Base-by-base conservation (phyloP, 2,113 vertebrate species). In the Myotis lucifugus region DNA sequence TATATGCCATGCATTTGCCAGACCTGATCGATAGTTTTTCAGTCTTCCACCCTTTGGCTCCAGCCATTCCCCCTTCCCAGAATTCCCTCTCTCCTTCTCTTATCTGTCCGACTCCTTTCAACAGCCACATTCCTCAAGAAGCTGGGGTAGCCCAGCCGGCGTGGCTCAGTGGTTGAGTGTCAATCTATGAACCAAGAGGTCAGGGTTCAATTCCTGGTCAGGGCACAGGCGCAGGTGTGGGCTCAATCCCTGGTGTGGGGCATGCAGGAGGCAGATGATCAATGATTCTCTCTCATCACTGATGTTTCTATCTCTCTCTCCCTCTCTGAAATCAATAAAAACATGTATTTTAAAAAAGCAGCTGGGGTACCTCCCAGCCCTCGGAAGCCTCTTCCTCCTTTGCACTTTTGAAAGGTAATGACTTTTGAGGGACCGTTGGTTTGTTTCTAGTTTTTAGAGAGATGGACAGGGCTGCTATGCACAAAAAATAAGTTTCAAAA, bases 401-500 rank as follows among this genome's bases (percentile, higher is more conserved):
- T 64, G 66, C 19, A 46, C 19, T 73, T 74, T 66, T 84, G 66
- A 66, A 42, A 82, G 27, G 12, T 52, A 84, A 74, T 42, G 50
- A 56, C 37, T 85, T 52, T 76, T 56, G 27, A 61, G 40, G 32
- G 4, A 40, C 17, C 40, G 37, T 25, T 83, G 37, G 23, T 48
- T 83, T 82, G 23, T 92, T 92, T 73, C 61, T 81, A 64, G 18
- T 56, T 81, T 94, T 90, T 46, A 72, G 46, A 72, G 52, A 74
- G 25, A 56, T 2, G 14, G 66, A 37, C 17, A 64, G 27, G 29
- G 27, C 18, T 40, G 9, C 74, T 64, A 21, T 56, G 34, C 85
- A 83, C 37, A 95, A 93, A 67, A 69, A 42, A n/a, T 17, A 87
- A 89, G 46, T 6, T 32, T 0, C 17, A 91, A 82, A 56, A 61